Conservation (phyloP, 2,113 vertebrate genomes). For the Takifugu bimaculatus region DNA sequence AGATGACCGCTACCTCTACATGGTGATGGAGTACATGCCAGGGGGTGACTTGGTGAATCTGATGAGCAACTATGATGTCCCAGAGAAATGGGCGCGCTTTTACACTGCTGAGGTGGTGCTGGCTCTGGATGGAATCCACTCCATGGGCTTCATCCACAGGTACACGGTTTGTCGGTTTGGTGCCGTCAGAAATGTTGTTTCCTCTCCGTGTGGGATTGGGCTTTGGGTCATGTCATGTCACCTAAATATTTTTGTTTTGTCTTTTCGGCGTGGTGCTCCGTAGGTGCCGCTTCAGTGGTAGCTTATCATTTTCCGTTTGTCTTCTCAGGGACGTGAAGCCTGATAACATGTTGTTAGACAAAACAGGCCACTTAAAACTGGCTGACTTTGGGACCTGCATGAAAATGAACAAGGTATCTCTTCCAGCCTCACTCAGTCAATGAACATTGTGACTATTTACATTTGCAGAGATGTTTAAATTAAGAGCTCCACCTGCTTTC, state of each 20-base stretch:
- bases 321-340: slow-evolving; percentile 93
- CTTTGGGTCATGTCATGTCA: too few species aligned
- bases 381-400: slow-evolving; percentile 99
- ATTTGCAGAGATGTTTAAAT: not conserved
- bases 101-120: slow-evolving; percentile 98
- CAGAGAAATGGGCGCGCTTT: slow-evolving; percentile 98
- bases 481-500: not conserved
- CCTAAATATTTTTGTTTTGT: not conserved
- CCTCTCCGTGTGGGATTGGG: too few species aligned
- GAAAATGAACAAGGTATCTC: slow-evolving; percentile 97
- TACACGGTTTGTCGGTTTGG: slow-evolving; percentile 31
- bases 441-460: not conserved
- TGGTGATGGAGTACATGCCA: slow-evolving; percentile 99
- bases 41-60: slow-evolving; percentile 97
- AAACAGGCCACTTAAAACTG: slow-evolving; percentile 95
- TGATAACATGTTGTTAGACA: slow-evolving; percentile 99
- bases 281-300: too few species aligned
- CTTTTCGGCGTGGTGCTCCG: not conserved
- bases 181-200: too few species aligned
- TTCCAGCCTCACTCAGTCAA: not conserved
- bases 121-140: slow-evolving; percentile 95
- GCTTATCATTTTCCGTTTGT: slow-evolving; percentile 33
- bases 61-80: slow-evolving; percentile 99
- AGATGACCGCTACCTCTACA: slow-evolving; percentile 97
- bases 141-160: slow-evolving; percentile 99